Percentiles rank a stretch among this genome's conserved stretches.
phyloP scores from a whole-genome alignment of 2,888 invertebrate genomes.

The Drosophila kuntzei region DNA sequence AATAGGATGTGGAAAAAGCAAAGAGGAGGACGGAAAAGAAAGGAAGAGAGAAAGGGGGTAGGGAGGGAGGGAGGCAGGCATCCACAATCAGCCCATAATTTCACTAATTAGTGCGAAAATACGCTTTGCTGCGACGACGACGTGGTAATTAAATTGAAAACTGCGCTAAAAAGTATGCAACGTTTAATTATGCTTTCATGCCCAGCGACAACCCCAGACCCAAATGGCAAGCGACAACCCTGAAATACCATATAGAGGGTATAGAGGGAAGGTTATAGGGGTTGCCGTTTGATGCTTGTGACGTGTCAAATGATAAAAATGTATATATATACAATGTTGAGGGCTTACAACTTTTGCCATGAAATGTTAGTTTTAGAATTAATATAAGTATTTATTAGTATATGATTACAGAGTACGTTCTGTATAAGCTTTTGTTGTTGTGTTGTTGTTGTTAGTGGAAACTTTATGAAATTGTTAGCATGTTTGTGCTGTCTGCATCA shows the following conservation, averaged over 20 bases:
- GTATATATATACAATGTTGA: slow-evolving; percentile 9
- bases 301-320: slow-evolving; percentile 25
- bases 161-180: slow-evolving; percentile 60
- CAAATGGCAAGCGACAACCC: slow-evolving; percentile 18
- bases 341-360: slow-evolving; percentile 20
- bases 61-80: neutral
- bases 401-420: slow-evolving; percentile 16
- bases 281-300: slow-evolving; percentile 7
- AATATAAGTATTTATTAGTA: slow-evolving; percentile 30
- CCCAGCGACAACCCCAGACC: slow-evolving; percentile 10
- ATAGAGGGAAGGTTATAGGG: neutral
- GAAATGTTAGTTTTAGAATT: slow-evolving; percentile 41
- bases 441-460: slow-evolving; percentile 25
- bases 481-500: slow-evolving; percentile 52
- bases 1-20: neutral
- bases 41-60: neutral
- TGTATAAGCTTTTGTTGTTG: slow-evolving; percentile 1
- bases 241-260: neutral
- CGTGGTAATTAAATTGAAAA: slow-evolving; percentile 68
- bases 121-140: slow-evolving; percentile 44
- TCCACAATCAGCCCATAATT: slow-evolving; percentile 56
- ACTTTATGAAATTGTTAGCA: slow-evolving; percentile 74
- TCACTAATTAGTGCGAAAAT: slow-evolving; percentile 73
- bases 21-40: neutral
- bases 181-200: slow-evolving; percentile 61